Base-by-base conservation (phyloP, 2,797 vertebrate species). In the Platalea minor region DNA sequence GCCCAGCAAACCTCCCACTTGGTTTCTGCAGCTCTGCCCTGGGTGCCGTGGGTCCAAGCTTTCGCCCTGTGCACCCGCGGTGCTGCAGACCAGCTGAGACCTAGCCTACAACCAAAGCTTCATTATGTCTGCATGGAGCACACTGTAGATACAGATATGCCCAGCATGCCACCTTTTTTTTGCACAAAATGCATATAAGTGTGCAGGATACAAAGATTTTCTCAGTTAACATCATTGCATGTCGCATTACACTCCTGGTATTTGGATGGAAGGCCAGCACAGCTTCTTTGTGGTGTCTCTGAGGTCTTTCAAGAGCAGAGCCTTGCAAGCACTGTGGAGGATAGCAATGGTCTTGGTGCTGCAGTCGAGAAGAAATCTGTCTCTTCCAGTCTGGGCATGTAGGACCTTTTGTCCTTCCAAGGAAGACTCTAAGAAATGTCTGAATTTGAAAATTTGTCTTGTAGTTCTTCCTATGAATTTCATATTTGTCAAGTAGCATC, bases 191-290 rank as follows among this genome's bases (percentile, higher is more conserved):
- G 41, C 41, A 41, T 41, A 14, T 41, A 41, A 41, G 41, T 41
- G 41, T 5, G 14, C 41, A 41, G 41, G 41, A 41, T 17, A 11
- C 39, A 63, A 54, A 70, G 43, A 13, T 0, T 48, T 9, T 64
- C 28, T 5, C 43, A 7, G 18, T 50, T 57, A 80, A 57, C 3
- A 2, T 72, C 3, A 2, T 72, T 28, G 24, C 15, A 17, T 5
- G 6, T 57, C 28, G 15, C 8, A 4, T 6, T 79, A 33, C 3
- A 13, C 14, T 75, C 7, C 33, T 50, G 11, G 16, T 31, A 24
- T 50, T 54, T 2, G 2, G 3, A 14, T 29, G 37, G 43, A 46
- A 65, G 33, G 35, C 18, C 39, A 69, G 20, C 9, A 54, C 0
- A 0, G 13, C 8, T 11, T 35, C n/a, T 39, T 76, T 43, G 28